Base-by-base conservation (phyloP, 2,888 invertebrate genomes). In the Calephelis perditalis region DNA sequence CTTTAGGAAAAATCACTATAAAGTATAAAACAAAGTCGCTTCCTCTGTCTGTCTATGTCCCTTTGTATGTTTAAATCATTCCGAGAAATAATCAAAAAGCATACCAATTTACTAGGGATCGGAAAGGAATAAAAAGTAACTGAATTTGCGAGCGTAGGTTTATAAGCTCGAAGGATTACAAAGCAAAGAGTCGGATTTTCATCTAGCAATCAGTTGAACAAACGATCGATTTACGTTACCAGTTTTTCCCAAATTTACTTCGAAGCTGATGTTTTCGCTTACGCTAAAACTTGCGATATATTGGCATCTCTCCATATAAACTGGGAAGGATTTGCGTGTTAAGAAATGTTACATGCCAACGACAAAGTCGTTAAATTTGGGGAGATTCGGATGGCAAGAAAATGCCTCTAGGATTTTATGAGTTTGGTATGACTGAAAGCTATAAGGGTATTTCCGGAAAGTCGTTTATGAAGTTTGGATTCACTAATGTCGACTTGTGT, bases 151-250 rank as follows among this genome's bases (percentile, higher is more conserved):
- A 60, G 59, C 57, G 58, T 56, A 58, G 58, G 68, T 67, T 60
- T 68, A 71, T 76, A 74, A 76, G 74, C 73, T 72, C 71, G 65
- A 65, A 71, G 76, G 76, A 81, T 80, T 77, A 79, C 75, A 77
- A 72, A 78, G 76, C 74, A 75, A 78, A 81, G 77, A 79, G 68
- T 71, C 72, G 71, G 73, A 74, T 80, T 79, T 82, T 81, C 79
- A 84, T 81, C 68, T 79, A 78, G 77, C 81, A 83, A 81, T 85
- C 84, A 83, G 80, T 72, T 79, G 78, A 79, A 80, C 80, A 82
- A 84, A 83, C 81, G 79, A 84, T 82, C 80, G 80, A 81, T 83
- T 81, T 78, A 77, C 78, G 77, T 81, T 80, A 82, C 82, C 80
- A 79, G 75, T 65, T 73, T 68, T 72, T 75, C 76, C 75, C 73